Conservation (phyloP, 2,113 vertebrate species). For the Orthonyx spaldingii region DNA sequence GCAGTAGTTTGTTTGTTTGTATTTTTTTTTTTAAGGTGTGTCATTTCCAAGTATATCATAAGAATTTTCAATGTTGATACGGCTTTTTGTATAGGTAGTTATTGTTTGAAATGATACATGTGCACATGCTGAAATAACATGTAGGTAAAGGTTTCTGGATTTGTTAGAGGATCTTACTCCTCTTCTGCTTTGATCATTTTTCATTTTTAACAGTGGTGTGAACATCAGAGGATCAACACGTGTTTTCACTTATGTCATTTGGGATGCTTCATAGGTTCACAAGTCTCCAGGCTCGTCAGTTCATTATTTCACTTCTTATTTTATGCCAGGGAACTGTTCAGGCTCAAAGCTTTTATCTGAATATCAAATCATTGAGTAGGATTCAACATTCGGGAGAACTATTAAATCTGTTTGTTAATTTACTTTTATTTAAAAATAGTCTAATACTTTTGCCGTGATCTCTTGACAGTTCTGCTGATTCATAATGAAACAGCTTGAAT, state of each 20-base stretch:
- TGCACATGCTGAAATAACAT: neutral
- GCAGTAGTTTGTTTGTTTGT: neutral
- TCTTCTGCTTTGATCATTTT: neutral
- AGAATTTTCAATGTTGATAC: neutral
- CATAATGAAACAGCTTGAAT: neutral
- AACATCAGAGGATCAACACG: constrained; percentile 2
- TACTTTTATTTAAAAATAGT: neutral
- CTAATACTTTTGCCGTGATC: neutral
- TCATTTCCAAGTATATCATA: neutral
- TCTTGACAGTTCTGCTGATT: neutral
- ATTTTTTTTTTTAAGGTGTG: neutral
- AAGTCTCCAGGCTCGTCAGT: neutral
- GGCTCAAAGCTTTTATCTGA: neutral
- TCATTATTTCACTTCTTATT: neutral
- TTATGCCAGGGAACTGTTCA: neutral
- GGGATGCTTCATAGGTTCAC: neutral
- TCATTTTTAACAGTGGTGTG: neutral
- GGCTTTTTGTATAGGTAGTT: neutral
- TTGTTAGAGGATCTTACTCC: neutral
- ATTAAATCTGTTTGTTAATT: neutral
- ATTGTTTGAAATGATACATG: neutral
- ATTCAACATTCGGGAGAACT: neutral
- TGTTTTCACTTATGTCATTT: neutral
- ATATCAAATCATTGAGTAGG: neutral
- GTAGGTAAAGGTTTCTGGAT: neutral